Base-by-base conservation (phyloP, 2,113 vertebrate genomes). In the Xiphias gladius region DNA sequence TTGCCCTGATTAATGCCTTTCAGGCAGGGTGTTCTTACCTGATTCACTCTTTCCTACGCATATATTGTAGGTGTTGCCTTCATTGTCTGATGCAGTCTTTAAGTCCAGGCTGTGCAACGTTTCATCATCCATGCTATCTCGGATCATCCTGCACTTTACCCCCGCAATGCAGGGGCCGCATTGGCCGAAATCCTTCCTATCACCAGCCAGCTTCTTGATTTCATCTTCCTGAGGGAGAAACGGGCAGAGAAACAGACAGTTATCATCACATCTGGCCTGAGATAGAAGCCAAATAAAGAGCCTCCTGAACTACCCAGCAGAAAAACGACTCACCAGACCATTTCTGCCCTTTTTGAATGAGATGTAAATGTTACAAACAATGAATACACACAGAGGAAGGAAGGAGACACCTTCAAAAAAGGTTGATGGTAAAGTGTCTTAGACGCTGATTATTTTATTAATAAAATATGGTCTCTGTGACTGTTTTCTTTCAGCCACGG, bases 81-180 rank as follows among this genome's bases (percentile, higher is more conserved):
- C 43, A 0, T 19, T 37, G 0, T 76, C 72, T 0, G 62, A 17
- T 0, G 43, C 16, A 0, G 76, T 73, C 55, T 83, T 87, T 22
- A 80, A 2, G 19, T 76, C n/a, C 61, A 87, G 4, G 0, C 10
- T 0, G 30, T 0, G 50, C 7, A 19, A 0, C 0, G 0, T 0
- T 0, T 75, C 65, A 0, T 1, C 0, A 0, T 80, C 72, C 61
- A 76, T 0, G 22, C 57, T 9, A 17, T 87, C 72, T 8, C 30
- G 35, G 28, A 87, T 22, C 72, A 87, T 1, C n/a, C 59, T 37
- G 67, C 62, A 80, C 62, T 58, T 20, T 1, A 1, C 1, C 1
- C 80, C 76, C 0, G 0, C 10, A 4, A 87, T 46, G n/a, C 2
- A 0, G 11, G 0, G 30, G 0, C 85, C 85, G 1, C 22, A 17